Evolutionary conservation across 2,797 vertebrate genomes (phyloP).

Genomic region (Epinephelus coioides): DNA sequence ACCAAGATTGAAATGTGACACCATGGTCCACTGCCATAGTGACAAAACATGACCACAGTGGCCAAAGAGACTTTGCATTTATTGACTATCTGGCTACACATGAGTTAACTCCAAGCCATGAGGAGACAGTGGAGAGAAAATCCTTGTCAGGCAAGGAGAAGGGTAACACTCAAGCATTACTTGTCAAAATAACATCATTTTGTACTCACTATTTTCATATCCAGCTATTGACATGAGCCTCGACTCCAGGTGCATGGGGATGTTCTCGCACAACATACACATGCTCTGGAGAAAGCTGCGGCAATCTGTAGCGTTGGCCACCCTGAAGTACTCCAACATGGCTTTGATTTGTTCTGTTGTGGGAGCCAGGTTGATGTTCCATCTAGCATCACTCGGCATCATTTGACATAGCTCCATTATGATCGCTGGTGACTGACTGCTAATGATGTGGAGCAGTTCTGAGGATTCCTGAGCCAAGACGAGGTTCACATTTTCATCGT

Average conservation of each 20-base stretch:
- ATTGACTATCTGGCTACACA: too few relatives aligned
- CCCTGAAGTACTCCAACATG: conserved; percentile 80
- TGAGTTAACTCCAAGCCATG: too few relatives aligned
- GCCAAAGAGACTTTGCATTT: too few relatives aligned
- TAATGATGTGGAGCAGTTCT: conserved; percentile 82
- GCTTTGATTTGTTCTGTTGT: conserved; percentile 13
- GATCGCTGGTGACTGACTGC: conserved; percentile 54
- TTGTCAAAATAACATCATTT: background rate
- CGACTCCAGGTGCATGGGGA: conserved; percentile 89
- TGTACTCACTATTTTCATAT: conserved; percentile 62
- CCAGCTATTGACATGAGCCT: conserved; percentile 85
- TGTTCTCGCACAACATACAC: conserved; percentile 84
- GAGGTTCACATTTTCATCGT: conserved; percentile 51
- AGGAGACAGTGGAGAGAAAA: too few relatives aligned
- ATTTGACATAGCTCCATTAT: conserved; percentile 64
- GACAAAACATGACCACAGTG: too few relatives aligned
- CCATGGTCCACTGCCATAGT: too few relatives aligned
- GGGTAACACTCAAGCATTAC: background rate
- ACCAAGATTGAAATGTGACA: too few relatives aligned
- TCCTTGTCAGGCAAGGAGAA: too few relatives aligned
- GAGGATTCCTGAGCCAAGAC: conserved; percentile 71
- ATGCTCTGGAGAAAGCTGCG: conserved; percentile 81
- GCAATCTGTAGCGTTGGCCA: conserved; percentile 74
- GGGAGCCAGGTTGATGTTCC: background rate
- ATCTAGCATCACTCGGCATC: conserved; percentile 58